phyloP scores from a whole-genome alignment of 1,140 invertebrate species.

The Yoshiicerus persimilis region DNA sequence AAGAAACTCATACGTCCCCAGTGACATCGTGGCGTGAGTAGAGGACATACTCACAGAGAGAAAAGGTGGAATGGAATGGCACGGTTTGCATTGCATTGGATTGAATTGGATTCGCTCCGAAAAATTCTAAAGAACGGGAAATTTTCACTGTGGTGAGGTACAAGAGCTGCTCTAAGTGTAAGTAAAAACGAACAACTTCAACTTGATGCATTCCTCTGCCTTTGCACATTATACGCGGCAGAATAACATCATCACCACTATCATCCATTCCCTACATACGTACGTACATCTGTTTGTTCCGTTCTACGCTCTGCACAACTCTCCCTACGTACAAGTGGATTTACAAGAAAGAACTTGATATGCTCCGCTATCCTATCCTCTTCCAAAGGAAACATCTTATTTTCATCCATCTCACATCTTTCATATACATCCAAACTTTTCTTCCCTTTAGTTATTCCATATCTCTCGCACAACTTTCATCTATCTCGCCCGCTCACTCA shows the following conservation, averaged over 20 bases:
- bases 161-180: not conserved
- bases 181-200: not conserved
- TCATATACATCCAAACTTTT: constrained; percentile 1
- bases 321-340: not conserved
- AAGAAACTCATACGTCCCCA: constrained; percentile 15
- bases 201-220: constrained; percentile 4
- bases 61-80: not conserved
- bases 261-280: not conserved
- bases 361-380: not conserved
- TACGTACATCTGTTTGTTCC: not conserved
- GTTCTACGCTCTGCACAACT: not conserved
- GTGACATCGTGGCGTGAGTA: constrained; percentile 2
- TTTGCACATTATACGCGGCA: not conserved
- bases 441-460: not conserved
- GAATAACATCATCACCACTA: not conserved
- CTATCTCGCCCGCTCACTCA: not conserved
- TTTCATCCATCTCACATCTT: constrained; percentile 9
- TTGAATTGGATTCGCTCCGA: constrained; percentile 19
- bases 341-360: not conserved
- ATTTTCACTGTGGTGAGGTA: not conserved
- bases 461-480: not conserved
- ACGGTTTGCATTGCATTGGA: not conserved
- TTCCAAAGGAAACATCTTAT: not conserved
- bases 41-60: not conserved
- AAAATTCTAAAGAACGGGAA: constrained; percentile 16